phyloP scores from a whole-genome alignment of 2,113 vertebrate species.

The Notarius lentiginosus region DNA sequence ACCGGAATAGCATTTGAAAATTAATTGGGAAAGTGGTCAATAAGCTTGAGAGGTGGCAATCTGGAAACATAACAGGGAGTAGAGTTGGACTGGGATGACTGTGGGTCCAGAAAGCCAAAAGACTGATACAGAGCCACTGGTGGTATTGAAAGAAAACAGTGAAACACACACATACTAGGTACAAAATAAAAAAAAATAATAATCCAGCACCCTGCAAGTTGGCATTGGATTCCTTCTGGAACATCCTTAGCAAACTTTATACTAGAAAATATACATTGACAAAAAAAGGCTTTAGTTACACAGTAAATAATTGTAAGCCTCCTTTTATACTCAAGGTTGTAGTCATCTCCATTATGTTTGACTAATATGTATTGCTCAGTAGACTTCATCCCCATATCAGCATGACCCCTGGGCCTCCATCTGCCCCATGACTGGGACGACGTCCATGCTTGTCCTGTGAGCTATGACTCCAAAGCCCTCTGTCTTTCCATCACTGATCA shows the following conservation, averaged over 20 bases:
- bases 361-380: background rate
- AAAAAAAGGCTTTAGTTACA: background rate
- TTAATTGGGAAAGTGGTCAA: background rate
- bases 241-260: background rate
- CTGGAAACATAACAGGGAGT: background rate
- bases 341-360: background rate
- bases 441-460: background rate
- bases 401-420: background rate
- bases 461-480: background rate
- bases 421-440: background rate
- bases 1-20: background rate
- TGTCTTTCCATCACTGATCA: background rate
- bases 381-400: background rate
- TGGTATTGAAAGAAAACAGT: background rate
- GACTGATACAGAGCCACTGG: background rate
- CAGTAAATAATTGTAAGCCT: background rate
- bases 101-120: background rate
- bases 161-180: background rate
- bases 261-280: background rate
- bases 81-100: background rate
- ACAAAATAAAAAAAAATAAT: background rate
- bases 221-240: background rate
- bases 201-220: background rate
- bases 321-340: background rate
- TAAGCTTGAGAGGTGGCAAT: background rate